These are phyloP conservation scores for Drosophila atripex DNA, from an alignment of 2,888 invertebrate species.

Conservation along the genomic window DNA sequence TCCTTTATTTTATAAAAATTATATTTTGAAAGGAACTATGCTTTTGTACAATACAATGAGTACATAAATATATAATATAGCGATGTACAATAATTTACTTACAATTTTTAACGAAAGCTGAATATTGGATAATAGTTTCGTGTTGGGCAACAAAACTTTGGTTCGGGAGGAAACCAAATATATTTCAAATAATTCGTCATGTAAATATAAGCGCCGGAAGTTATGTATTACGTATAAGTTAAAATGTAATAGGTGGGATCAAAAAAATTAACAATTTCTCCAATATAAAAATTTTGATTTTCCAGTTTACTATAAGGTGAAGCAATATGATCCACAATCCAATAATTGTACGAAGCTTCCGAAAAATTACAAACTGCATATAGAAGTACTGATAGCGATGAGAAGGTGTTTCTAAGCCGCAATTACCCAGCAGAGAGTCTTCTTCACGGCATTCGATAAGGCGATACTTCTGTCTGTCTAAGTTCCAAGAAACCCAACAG, in stretches of 20 bases:
- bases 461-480: slow-evolving; percentile 98
- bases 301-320: slow-evolving; percentile 98
- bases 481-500: slow-evolving; percentile 98
- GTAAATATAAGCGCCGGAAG: no score
- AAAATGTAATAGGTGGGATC: slow-evolving; percentile 94
- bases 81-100: no score
- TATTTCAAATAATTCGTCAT: no score
- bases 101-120: no score
- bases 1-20: background rate
- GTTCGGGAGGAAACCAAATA: no score
- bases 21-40: background rate
- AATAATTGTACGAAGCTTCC: slow-evolving; percentile 98
- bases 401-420: slow-evolving; percentile 95
- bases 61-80: no score
- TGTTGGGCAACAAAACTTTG: no score
- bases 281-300: background rate
- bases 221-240: no score
- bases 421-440: slow-evolving; percentile 96
- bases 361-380: slow-evolving; percentile 98
- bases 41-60: no score
- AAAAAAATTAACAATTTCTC: no score
- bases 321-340: slow-evolving; percentile 96
- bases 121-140: no score
- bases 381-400: slow-evolving; percentile 98
- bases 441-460: slow-evolving; percentile 98